Base-by-base conservation (phyloP, 2,888 invertebrate genomes). In the Parascotia fuliginaria region DNA sequence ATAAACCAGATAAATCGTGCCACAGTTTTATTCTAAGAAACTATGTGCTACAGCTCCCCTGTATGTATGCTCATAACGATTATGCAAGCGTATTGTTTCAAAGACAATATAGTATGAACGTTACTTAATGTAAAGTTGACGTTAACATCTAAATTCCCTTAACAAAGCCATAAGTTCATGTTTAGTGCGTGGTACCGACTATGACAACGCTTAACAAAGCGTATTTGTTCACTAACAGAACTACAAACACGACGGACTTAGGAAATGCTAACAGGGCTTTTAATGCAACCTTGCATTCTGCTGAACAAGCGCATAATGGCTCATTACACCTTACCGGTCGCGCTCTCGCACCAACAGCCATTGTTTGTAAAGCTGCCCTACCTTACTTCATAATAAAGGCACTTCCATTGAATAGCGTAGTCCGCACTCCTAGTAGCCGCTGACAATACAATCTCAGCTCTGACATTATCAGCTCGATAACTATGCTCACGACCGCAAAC, bases 321-420 rank as follows among this genome's bases (percentile, higher is more conserved):
- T 89, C 89, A 88, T 89, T 89, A 89, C 83, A 73, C 84, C 86
- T 82, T 83, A 84, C 80, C 73, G 73, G 84, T 70, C 73, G 69
- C 63, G 76, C 75, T 75, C 75, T 73, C 79, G 75, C 72, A 75
- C 73, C 60, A 61, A 67, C 77, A 66, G 60, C 82, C 80, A 88
- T 89, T 89, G 88, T 87, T 87, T 86, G 84, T 79, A 77, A 75
- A 82, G 75, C 73, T 77, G 73, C 75, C 72, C 65, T 64, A 63
- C 73, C 75, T 80, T 80, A 75, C 77, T 83, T 87, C 85, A 84
- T 88, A 85, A 83, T 83, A 83, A 82, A 79, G 77, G 77, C 73
- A 79, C 76, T 79, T 75, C 79, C 81, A 84, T 82, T 85, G 81
- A 82, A 82, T 80, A 74, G 68, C 70, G 65, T 68, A n/a, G 65